These are phyloP conservation scores for Lottia gigantea DNA, from an alignment of 2,888 invertebrate genomes.

Conservation along the genomic window DNA sequence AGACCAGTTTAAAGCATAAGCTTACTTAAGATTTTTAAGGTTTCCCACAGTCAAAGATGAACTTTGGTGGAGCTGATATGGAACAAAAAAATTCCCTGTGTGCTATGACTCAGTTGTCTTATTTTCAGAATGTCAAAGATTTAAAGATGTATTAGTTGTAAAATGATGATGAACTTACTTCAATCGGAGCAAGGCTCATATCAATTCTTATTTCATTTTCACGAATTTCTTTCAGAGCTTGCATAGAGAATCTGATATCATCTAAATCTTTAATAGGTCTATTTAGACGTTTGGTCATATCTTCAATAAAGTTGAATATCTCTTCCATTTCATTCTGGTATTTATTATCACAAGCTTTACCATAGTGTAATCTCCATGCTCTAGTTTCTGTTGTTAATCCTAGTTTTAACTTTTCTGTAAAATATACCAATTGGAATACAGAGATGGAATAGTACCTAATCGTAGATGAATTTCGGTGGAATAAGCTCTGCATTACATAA, in stretches of 20 bases:
- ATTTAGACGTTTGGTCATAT: conserved; percentile 80
- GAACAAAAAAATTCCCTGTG: too few relatives aligned
- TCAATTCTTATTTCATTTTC: conserved; percentile 97
- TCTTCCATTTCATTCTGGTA: conserved; percentile 68
- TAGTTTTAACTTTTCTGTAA: conserved; percentile 78
- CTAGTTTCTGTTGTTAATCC: conserved; percentile 78
- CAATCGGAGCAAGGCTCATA: conserved; percentile 90
- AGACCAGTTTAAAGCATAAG: too few relatives aligned
- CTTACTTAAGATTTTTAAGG: too few relatives aligned
- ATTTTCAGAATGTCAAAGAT: too few relatives aligned
- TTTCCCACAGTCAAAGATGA: too few relatives aligned
- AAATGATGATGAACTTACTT: conserved; percentile 71
- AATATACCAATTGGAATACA: background rate
- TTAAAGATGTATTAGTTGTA: too few relatives aligned
- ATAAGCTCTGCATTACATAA: too few relatives aligned
- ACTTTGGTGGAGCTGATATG: too few relatives aligned
- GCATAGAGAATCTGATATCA: conserved; percentile 93
- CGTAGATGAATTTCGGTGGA: too few relatives aligned
- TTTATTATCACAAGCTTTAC: conserved; percentile 67
- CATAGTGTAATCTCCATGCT: conserved; percentile 67
- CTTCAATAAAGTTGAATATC: conserved; percentile 86
- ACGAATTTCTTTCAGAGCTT: conserved; percentile 89
- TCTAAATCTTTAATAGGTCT: conserved; percentile 91
- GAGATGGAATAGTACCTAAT: conserved; percentile 4
- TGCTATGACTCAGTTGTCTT: too few relatives aligned